Base-by-base conservation (phyloP, 2,113 vertebrate species). In the Sinocyclocheilus grahami region DNA sequence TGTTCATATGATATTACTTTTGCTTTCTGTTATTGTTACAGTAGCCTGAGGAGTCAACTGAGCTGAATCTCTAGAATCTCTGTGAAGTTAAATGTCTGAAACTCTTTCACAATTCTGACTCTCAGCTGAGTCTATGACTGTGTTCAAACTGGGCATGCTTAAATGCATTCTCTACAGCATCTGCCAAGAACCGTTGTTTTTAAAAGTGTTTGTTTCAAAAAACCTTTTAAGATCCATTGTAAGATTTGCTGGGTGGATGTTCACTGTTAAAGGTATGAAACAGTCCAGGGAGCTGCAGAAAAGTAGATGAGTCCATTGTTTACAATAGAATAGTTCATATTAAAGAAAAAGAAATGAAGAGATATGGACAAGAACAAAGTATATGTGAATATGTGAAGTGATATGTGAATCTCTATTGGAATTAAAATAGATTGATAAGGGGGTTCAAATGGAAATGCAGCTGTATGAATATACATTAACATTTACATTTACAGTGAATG, bases 1-100 rank as follows among this genome's bases (percentile, higher is more conserved):
- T 69, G 39, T 77, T 86, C 55, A 67, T 86, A 30, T 84, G 42
- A 88, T 80, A 84, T 86, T 85, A 84, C 81, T 89, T 89, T 89
- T 86, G 71, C 69, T 87, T 89, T 87, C 82, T 82, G 60, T 75
- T 84, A 27, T 53, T 75, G 24, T 80, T 51, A 78, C 30, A 62
- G 69, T 79, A 86, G 58, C 53, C 74, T 16, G 58, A 83, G n/a
- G 84, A 60, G 7, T 82, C 84, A 82, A 48, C 30, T 20, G 53
- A 63, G 18, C 14, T 51, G 20, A 46, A 63, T 63, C 58, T 79
- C 53, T 60, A 63, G 33, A 80, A 81, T 63, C 33, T 63, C 22
- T 63, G 22, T 42, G 78, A 62, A 79, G 20, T 37, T 37, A 81
- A 63, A 62, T 18, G 20, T 60, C 78, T 81, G 37, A 18, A 55